Evolutionary conservation across 2,113 vertebrate species (phyloP).

Genomic region (Ophiodon elongatus): DNA sequence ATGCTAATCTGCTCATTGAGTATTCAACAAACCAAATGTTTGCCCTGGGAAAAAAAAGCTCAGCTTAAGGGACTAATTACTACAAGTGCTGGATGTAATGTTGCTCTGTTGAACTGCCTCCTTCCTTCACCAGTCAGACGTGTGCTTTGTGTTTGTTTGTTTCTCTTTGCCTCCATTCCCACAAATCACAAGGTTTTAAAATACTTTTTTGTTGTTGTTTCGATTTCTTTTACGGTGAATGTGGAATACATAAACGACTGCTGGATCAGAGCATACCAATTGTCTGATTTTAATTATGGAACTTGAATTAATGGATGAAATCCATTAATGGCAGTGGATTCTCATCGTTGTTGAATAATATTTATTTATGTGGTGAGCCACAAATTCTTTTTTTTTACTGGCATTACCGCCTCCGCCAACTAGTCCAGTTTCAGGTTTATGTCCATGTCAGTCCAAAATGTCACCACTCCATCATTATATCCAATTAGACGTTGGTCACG

Average conservation of each 20-base stretch:
- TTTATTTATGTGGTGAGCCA: neutral
- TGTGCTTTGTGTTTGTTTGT: slow-evolving; percentile 20
- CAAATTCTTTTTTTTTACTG: neutral
- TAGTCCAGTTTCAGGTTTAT: neutral
- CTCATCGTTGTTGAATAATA: neutral
- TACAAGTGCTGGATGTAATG: slow-evolving; percentile 66
- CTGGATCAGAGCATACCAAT: neutral
- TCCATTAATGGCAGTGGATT: neutral
- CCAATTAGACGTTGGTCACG: neutral
- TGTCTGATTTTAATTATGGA: neutral
- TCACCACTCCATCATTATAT: neutral
- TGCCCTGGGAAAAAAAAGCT: slow-evolving; percentile 70
- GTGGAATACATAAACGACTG: neutral
- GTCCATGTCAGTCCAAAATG: neutral
- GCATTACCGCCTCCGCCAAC: too few relatives aligned
- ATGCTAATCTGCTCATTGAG: slow-evolving; percentile 82
- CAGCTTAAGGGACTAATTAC: slow-evolving; percentile 80
- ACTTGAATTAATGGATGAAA: neutral
- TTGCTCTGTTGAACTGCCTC: slow-evolving; percentile 54
- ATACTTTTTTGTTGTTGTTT: too few relatives aligned
- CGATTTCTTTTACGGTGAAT: neutral
- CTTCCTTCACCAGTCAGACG: slow-evolving; percentile 36
- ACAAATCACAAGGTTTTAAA: slow-evolving; percentile 11
- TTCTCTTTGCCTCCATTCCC: slow-evolving; percentile 29
- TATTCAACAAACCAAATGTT: slow-evolving; percentile 83